Conservation (phyloP, 1,140 invertebrate genomes). For the Dendroctonus valens region DNA sequence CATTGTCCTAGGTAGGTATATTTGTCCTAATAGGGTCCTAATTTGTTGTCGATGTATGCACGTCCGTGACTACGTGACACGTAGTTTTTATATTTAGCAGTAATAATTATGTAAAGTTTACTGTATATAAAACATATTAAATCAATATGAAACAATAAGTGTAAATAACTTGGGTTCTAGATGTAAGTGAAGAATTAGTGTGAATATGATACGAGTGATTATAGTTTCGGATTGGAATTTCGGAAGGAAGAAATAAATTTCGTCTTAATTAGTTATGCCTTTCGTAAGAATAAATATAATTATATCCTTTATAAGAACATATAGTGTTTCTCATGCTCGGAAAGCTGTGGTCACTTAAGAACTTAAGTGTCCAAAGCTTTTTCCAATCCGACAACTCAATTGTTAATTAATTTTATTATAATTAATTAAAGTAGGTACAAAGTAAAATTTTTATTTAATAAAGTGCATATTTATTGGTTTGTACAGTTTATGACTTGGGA, state of each 20-base stretch:
- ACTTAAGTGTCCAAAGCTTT: too few relatives aligned
- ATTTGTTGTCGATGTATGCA: too few relatives aligned
- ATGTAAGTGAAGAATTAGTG: slow-evolving; percentile 7
- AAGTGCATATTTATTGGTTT: slow-evolving; percentile 15
- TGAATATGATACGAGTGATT: slow-evolving; percentile 1
- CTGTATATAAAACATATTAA: slow-evolving; percentile 37
- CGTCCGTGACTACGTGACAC: background rate
- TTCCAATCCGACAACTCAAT: slow-evolving; percentile 10
- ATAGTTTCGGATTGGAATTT: slow-evolving; percentile 5
- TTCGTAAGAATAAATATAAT: too few relatives aligned
- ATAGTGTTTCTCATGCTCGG: background rate
- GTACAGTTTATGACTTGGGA: slow-evolving; percentile 8
- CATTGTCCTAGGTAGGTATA: too few relatives aligned
- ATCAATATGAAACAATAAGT: slow-evolving; percentile 35
- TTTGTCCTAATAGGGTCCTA: too few relatives aligned
- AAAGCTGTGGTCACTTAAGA: too few relatives aligned
- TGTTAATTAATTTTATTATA: slow-evolving; percentile 33
- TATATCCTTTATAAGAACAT: too few relatives aligned
- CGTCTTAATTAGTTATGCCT: background rate
- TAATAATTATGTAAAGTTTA: slow-evolving; percentile 35
- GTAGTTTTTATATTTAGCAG: background rate
- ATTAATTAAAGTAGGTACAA: slow-evolving; percentile 28
- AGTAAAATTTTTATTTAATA: slow-evolving; percentile 31
- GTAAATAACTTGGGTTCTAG: slow-evolving; percentile 38
- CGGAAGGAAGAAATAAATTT: background rate